phyloP scores from a whole-genome alignment of 2,888 invertebrate genomes.

The Marasmarcha lunaedactyla region DNA sequence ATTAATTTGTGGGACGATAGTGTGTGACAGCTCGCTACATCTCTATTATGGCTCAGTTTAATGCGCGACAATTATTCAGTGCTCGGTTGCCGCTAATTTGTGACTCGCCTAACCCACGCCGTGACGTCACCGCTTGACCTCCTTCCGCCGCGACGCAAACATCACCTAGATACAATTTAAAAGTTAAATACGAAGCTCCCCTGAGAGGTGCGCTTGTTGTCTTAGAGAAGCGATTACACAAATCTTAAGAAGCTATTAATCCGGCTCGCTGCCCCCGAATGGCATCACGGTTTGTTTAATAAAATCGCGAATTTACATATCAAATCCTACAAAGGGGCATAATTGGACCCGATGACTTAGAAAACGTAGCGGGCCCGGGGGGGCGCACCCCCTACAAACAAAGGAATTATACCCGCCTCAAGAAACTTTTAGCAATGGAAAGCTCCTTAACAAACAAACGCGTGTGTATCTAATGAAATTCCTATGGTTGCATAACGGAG shows the following conservation, averaged over 20 bases:
- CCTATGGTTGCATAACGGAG: conserved; percentile 70
- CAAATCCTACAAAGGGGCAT: conserved; percentile 72
- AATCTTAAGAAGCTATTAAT: conserved; percentile 71
- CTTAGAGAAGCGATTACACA: conserved; percentile 70
- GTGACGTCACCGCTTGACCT: too few relatives aligned
- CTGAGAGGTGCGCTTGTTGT: conserved; percentile 53
- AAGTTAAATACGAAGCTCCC: conserved; percentile 22
- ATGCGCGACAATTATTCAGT: conserved; percentile 1
- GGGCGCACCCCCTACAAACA: conserved; percentile 61
- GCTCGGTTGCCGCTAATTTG: not conserved
- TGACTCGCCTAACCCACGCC: conserved; percentile 6
- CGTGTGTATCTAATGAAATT: conserved; percentile 72
- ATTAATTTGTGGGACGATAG: conserved; percentile 55
- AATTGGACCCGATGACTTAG: conserved; percentile 72
- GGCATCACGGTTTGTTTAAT: conserved; percentile 71
- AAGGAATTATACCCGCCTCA: conserved; percentile 72
- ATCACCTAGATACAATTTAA: too few relatives aligned
- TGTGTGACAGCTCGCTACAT: conserved; percentile 30
- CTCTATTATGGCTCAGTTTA: not conserved
- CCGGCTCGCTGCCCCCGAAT: conserved; percentile 66
- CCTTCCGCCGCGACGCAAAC: not conserved
- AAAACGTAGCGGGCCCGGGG: conserved; percentile 64
- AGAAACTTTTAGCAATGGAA: conserved; percentile 72
- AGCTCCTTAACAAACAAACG: conserved; percentile 71
- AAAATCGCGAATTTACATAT: conserved; percentile 71